A percentile compares a stretch with the other conserved stretches of the same genome.
These are phyloP conservation scores for Delichon dasypus DNA, from an alignment of 2,797 vertebrate genomes.

Conservation along the genomic window DNA sequence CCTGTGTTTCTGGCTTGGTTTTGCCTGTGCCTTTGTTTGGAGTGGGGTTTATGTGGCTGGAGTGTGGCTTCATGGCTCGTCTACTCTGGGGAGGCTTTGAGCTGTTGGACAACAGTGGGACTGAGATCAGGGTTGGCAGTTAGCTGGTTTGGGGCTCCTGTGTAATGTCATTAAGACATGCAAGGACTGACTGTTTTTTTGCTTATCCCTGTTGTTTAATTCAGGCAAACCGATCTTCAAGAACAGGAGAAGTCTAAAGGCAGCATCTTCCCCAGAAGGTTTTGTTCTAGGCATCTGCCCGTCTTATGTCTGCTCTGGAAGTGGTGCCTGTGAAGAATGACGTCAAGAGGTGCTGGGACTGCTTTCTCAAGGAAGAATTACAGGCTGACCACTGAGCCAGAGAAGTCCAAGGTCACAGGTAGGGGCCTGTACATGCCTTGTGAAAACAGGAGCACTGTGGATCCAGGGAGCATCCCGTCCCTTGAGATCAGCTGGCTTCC, in stretches of 20 bases:
- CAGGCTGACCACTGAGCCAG: slow-evolving; percentile 85
- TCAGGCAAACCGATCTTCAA: not conserved
- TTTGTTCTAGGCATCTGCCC: not conserved
- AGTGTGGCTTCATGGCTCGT: not conserved
- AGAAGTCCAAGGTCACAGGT: slow-evolving; percentile 89
- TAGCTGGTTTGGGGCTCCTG: not conserved
- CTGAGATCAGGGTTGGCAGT: not conserved
- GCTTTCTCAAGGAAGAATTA: slow-evolving; percentile 87
- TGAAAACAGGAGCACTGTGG: not conserved
- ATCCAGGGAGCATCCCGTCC: not conserved
- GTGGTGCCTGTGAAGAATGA: slow-evolving; percentile 81
- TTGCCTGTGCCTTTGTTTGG: not conserved
- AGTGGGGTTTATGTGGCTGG: not conserved
- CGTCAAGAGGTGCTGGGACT: slow-evolving; percentile 84
- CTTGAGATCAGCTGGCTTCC: not conserved
- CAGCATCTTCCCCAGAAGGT: not conserved
- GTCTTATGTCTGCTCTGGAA: slow-evolving; percentile 35
- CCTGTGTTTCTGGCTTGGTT: not conserved
- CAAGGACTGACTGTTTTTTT: not conserved
- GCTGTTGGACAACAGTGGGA: not conserved
- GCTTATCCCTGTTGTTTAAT: not conserved
- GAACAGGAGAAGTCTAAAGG: not conserved
- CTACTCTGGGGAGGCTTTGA: not conserved
- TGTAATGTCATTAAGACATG: not conserved
- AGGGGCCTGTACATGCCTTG: not conserved